phyloP scores from a whole-genome alignment of 2,113 vertebrate genomes.

The Panthera leo region DNA sequence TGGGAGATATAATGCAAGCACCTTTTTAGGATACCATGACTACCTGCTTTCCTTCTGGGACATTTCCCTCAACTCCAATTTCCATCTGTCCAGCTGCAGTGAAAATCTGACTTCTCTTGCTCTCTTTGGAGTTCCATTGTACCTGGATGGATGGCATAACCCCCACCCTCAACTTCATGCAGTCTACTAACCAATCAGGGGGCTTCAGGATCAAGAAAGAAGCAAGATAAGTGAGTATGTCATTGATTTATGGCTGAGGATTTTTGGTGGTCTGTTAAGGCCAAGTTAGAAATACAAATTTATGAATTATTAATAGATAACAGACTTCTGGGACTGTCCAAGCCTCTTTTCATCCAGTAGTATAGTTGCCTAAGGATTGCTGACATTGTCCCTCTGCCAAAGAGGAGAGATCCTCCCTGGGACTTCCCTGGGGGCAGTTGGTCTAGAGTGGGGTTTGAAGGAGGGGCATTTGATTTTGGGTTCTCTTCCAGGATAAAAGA shows the following conservation, averaged over 20 bases:
- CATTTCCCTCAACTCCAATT: background rate
- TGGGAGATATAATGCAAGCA: background rate
- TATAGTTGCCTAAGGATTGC: background rate
- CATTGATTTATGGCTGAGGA: conserved; percentile 34
- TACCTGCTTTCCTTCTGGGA: background rate
- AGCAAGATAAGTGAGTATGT: background rate
- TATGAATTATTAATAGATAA: background rate
- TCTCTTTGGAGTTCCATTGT: background rate
- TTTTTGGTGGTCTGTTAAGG: conserved; percentile 22
- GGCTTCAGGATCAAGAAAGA: background rate
- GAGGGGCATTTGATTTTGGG: background rate
- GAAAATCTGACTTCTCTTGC: background rate
- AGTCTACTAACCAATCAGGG: background rate
- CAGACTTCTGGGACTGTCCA: background rate
- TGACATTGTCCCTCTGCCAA: conserved; percentile 6
- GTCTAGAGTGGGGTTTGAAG: background rate
- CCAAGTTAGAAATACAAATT: conserved; percentile 3
- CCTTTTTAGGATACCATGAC: background rate
- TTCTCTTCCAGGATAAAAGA: conserved; percentile 12
- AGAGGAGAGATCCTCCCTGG: background rate
- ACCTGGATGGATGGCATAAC: background rate
- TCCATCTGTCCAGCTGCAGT: background rate
- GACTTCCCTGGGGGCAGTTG: background rate
- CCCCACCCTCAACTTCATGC: background rate
- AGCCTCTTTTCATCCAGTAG: background rate